Conservation (phyloP, 2,797 vertebrate genomes). For the Poeciliopsis infans region DNA sequence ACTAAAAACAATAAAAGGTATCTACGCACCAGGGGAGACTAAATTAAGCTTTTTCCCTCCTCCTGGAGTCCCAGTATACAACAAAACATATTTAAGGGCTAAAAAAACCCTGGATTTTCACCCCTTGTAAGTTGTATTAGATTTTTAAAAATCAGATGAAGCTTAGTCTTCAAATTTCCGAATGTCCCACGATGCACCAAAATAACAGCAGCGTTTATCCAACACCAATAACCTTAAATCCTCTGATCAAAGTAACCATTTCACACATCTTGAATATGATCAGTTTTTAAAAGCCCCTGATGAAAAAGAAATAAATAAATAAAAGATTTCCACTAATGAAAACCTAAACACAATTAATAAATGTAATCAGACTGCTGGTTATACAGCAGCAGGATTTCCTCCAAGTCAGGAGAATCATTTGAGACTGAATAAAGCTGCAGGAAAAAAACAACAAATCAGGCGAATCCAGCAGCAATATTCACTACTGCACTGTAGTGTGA, state of each 20-base stretch:
- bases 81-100: no score
- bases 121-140: neutral
- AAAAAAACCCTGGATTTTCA: neutral
- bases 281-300: constrained; percentile 8
- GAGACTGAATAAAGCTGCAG: constrained; percentile 47
- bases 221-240: neutral
- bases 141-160: neutral
- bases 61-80: no score
- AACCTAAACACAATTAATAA: constrained; percentile 20
- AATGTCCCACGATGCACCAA: neutral
- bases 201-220: neutral
- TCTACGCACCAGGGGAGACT: no score
- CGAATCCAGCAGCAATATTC: constrained; percentile 38
- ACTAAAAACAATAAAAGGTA: no score
- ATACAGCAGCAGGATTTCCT: constrained; percentile 22
- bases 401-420: constrained; percentile 29
- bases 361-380: constrained; percentile 25
- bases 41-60: no score
- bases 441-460: constrained; percentile 22
- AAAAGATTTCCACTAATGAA: constrained; percentile 2
- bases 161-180: neutral
- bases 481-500: constrained; percentile 4
- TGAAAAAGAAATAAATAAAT: neutral
- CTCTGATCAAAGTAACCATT: constrained; percentile 19
- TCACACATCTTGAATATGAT: neutral